phyloP scores from a whole-genome alignment of 2,113 vertebrate genomes.

The Callipepla squamata region DNA sequence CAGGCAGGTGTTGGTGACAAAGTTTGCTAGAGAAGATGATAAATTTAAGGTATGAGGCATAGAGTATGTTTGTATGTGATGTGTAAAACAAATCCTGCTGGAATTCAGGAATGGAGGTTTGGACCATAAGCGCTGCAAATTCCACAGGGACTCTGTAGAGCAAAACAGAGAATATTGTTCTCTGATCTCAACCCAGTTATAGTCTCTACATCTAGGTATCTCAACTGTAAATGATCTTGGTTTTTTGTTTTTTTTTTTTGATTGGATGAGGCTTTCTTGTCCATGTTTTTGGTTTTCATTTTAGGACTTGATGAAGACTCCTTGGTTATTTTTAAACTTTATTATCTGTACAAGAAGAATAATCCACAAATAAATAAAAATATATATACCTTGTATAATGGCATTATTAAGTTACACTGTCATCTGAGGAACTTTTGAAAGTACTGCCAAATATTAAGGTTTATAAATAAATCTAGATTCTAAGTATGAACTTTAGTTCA shows the following conservation, averaged over 20 bases:
- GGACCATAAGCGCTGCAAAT: neutral
- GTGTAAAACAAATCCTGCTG: neutral
- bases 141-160: neutral
- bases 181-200: neutral
- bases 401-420: neutral
- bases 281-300: neutral
- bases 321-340: neutral
- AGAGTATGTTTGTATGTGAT: neutral
- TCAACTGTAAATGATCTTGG: neutral
- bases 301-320: neutral
- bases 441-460: neutral
- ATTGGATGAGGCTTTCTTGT: neutral
- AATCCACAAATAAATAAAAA: neutral
- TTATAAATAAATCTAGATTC: neutral
- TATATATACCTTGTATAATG: neutral
- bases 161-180: neutral
- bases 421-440: neutral
- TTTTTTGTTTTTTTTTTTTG: neutral
- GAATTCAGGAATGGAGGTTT: neutral
- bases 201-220: neutral
- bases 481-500: neutral
- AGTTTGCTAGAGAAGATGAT: rapidly evolving
- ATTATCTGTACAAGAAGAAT: neutral
- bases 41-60: neutral
- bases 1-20: rapidly evolving